Percentiles rank a stretch among this genome's conserved stretches.
Conservation (phyloP, 1,140 invertebrate species). For the Zaprionus kolodkinae region DNA sequence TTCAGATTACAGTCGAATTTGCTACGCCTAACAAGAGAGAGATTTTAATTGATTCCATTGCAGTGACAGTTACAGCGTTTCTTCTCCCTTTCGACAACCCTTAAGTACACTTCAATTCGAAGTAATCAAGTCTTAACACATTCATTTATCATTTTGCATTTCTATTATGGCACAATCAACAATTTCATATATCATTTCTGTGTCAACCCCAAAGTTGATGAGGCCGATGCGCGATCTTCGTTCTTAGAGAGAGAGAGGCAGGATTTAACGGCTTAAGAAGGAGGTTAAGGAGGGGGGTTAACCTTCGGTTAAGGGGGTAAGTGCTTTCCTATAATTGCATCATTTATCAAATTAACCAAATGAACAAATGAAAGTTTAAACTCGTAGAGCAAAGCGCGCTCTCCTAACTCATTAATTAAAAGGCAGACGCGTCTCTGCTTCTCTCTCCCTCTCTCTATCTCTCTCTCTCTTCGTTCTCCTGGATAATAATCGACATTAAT, state of each 20-base stretch:
- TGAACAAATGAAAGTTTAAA: conserved; percentile 63
- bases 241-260: not conserved
- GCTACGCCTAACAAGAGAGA: not conserved
- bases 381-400: not conserved
- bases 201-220: conserved; percentile 25
- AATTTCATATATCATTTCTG: conserved; percentile 36
- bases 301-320: conserved; percentile 10
- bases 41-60: not conserved
- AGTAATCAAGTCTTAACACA: not conserved
- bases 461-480: not conserved
- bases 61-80: not conserved
- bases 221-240: conserved; percentile 33
- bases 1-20: not conserved
- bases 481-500: conserved; percentile 78
- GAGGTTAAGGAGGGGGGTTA: conserved; percentile 13
- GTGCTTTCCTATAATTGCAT: conserved; percentile 58
- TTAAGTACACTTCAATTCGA: not conserved
- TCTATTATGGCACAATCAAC: not conserved
- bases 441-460: not conserved
- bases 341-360: conserved; percentile 64
- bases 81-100: too few relatives aligned
- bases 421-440: not conserved
- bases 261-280: conserved; percentile 8
- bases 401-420: conserved; percentile 47
- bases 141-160: conserved; percentile 24